Conservation (phyloP, 2,888 invertebrate species). For the Drosophila mettleri region DNA sequence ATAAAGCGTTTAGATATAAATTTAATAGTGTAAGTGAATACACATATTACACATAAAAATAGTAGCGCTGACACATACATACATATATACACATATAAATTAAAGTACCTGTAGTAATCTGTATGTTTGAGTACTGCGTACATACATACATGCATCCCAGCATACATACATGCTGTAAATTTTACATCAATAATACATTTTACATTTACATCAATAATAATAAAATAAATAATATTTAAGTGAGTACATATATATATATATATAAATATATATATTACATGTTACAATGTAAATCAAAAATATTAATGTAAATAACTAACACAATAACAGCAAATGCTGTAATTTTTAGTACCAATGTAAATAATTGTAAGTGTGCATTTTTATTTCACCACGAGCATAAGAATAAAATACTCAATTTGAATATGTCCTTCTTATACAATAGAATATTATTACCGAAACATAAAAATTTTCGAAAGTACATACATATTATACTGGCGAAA, state of each 20-base stretch:
- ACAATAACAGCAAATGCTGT: neutral
- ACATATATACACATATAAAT: neutral
- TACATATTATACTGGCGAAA: neutral
- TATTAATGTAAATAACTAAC: constrained; percentile 21
- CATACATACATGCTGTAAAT: neutral
- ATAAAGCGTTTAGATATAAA: constrained; percentile 33
- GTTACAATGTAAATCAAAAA: too few relatives aligned
- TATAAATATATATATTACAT: too few relatives aligned
- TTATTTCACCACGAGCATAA: constrained; percentile 1
- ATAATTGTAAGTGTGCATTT: constrained; percentile 7
- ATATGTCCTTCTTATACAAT: neutral
- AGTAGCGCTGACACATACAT: neutral
- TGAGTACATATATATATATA: neutral
- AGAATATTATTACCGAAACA: neutral
- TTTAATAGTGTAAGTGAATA: constrained; percentile 24
- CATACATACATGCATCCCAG: too few relatives aligned
- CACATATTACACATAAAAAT: neutral
- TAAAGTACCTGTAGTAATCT: constrained; percentile 15
- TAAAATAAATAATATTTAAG: neutral
- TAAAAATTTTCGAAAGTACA: too few relatives aligned
- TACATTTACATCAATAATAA: constrained; percentile 1
- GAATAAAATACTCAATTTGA: constrained; percentile 3
- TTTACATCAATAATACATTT: too few relatives aligned
- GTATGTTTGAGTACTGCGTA: neutral
- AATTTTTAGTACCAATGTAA: constrained; percentile 13